Evolutionary conservation across 2,888 invertebrate genomes (phyloP), one percentile per base, ranked within the genome.

Genomic region (Conchocele bisecta): DNA sequence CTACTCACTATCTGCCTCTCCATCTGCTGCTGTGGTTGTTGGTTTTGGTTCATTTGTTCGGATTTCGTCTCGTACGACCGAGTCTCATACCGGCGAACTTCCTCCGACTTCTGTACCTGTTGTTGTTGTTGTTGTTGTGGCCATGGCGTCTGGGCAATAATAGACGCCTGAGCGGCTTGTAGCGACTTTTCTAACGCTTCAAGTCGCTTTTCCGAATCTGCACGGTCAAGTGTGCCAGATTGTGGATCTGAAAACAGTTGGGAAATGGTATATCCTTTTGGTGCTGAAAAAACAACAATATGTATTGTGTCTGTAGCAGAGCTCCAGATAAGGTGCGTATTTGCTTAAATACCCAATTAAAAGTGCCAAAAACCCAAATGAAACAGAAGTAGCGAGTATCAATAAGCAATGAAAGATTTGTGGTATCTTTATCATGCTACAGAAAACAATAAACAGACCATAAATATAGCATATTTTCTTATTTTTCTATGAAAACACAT

Each of bases 131-230:
- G 80, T 37, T 74, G 79, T 29, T 69, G 71, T 69, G 74, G 79
- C 75, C 72, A 71, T 65, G 79, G 74, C 39, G 72, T 60, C 20
- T 76, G 66, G 17, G 79, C 78, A 33, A 83, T 75, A 65, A 87
- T 86, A 42, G 87, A 85, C 51, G 84, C 73, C 5, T 75, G 75
- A 20, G 86, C 87, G 5, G 85, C 84, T 69, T 85, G 83, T 41
- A 88, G 75, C 2, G 84, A 83, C 53, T 81, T 70, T 63, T 86
- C 85, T 28, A 88, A 77, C 46, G 86, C 86, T 17, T 86, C 85
- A 17, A 88, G 75, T 15, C 84, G 72, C 33, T 82, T 83, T 29
- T 77, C 73, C 33, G 76, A 60, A 22, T 84, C 84, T 46, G 75
- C 53, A 13, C 60, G 50, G 13, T 70, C 75, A 20, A 75, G 54